Base-by-base conservation (phyloP, 2,113 vertebrate genomes). In the Carassius carassius region DNA sequence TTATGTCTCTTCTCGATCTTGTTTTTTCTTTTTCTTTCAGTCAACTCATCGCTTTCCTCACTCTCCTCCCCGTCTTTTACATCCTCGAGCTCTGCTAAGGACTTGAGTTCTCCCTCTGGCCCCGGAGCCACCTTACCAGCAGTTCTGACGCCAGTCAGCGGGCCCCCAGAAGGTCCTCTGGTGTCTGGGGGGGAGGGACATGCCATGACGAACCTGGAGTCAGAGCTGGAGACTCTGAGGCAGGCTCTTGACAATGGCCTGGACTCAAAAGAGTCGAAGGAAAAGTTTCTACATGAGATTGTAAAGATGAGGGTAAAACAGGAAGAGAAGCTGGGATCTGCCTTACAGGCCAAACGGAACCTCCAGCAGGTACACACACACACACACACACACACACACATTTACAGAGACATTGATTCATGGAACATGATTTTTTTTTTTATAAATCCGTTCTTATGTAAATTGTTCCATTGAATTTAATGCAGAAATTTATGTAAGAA, bases 231-330 rank as follows among this genome's bases (percentile, higher is more conserved):
- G 92, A 96, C 96, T 83, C 94, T 99, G 83, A 91, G 97, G 87
- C 98, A 97, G 94, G 97, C 97, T 2, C 92, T 99, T 92, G 97
- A 99, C 89, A 94, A 94, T 0, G 98, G 98, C 19, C 94, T 99
- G 62, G 97, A 99, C 89, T 98, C 96, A 10, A 98, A 96, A 92
- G 98, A 99, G 94, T 96, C 98, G 44, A 99, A 99, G 94, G 98
- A 99, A 91, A 97, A 95, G 92, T 99, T 99, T 86, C 95, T 99
- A 85, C 98, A 99, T 0, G 98, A 99, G 93, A 96, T 99, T 3
- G 96, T 99, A 7, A 98, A 97, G 92, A 99, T 99, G 98, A 94
- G 97, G 11, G 97, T 99, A 86, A 99, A 98, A 91, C 98, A 99
- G 91, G 98, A 99, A 86, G 98, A 99, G 91, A 99, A 97, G 90